Conservation (phyloP, 2,888 invertebrate genomes). For the Melipona beecheii region DNA sequence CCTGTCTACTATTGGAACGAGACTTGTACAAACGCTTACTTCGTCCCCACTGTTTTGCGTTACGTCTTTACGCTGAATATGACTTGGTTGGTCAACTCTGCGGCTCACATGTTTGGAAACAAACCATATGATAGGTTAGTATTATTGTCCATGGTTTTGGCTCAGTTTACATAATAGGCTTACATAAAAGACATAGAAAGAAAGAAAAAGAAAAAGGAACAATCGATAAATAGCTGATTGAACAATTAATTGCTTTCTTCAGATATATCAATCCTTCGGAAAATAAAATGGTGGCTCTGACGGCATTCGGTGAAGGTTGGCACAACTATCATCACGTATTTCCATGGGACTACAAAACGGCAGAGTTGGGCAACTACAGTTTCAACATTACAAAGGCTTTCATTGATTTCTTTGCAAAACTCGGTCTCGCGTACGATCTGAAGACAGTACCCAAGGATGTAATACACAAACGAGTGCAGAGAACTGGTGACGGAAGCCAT, state of each 20-base stretch:
- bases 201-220: not conserved
- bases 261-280: slow-evolving; percentile 92
- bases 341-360: slow-evolving; percentile 96
- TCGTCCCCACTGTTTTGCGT: slow-evolving; percentile 88
- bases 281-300: slow-evolving; percentile 89
- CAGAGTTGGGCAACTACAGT: slow-evolving; percentile 89
- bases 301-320: slow-evolving; percentile 95
- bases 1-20: slow-evolving; percentile 91
- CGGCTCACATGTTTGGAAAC: slow-evolving; percentile 92
- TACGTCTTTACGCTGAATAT: slow-evolving; percentile 91
- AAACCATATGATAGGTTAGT: slow-evolving; percentile 90
- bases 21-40: slow-evolving; percentile 87
- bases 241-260: no score
- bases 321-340: slow-evolving; percentile 98
- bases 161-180: not conserved
- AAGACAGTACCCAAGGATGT: slow-evolving; percentile 91
- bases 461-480: slow-evolving; percentile 88
- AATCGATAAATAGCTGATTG: not conserved
- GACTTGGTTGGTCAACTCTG: slow-evolving; percentile 96
- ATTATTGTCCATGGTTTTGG: not conserved
- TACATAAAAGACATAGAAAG: no score
- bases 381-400: slow-evolving; percentile 86
- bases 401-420: slow-evolving; percentile 89
- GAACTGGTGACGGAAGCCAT: slow-evolving; percentile 91
- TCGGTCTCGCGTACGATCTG: slow-evolving; percentile 95